Evolutionary conservation across 2,113 vertebrate species (phyloP), one percentile per base, ranked within the genome.

Genomic region (Paramormyrops kingsleyae): DNA sequence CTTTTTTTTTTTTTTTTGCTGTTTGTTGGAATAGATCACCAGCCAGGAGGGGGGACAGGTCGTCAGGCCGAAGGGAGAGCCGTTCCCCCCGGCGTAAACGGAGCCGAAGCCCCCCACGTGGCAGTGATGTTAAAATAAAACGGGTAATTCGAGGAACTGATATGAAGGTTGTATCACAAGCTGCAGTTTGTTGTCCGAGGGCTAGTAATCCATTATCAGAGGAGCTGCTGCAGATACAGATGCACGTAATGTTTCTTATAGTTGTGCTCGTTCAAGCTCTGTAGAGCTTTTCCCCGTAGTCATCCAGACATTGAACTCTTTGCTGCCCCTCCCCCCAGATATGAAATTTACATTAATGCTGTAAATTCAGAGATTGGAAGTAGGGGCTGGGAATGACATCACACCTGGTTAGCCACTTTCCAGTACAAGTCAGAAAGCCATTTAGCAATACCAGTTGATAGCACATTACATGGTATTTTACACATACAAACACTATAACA

Each of bases 61-160:
- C 97, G 12, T 95, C 96, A 0, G 93, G 93, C 24, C 93, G 95
- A 91, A 93, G 96, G 91, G 90, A 91, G 53, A 97, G 97, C 93
- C 95, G 96, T 89, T 97, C 98, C 4, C 97, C 97, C 21, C 94
- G 96, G 83, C 95, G 92, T 91, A 95, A 95, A 85, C 96, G 96
- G 89, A 98, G 96, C 91, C 95, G 96, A 50, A 99, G 98, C 90
- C 97, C 98, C 3, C 94, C 95, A 19, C 95, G 94, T 12, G 92
- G 92, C 8, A 86, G 93, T 4, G 90, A 94, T 2, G 92, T 95
- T 91, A 97, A 93, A 93, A 93, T 99, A 90, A 99, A 98, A 93
- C 96, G 97, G 96, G 98, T 98, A 90, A 96, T 87, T 84, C 19
- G 5, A 1, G 88, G 24, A 84, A 44, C 83, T 10, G 7, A n/a